Conservation (phyloP, 2,888 invertebrate genomes). For the Stictocephala bisonia region DNA sequence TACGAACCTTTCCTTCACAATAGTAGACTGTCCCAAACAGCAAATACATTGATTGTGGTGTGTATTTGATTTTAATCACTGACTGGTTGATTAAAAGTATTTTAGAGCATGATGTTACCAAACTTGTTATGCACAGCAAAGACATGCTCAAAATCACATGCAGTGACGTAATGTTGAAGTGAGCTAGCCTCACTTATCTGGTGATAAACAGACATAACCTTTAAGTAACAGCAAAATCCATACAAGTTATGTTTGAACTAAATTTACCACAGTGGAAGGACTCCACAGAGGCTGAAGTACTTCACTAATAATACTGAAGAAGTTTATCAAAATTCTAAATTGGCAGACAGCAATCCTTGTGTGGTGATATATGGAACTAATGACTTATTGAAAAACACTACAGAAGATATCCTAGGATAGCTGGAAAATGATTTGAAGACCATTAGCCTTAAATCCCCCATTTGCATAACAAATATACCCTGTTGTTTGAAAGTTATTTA, state of each 20-base stretch:
- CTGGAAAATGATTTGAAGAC: constrained; percentile 20
- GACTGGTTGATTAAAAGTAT: no score
- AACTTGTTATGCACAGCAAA: no score
- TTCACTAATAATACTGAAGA: not conserved
- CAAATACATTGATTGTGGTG: no score
- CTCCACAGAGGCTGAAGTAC: not conserved
- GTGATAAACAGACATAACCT: not conserved
- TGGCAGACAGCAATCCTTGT: constrained; percentile 12
- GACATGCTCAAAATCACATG: no score
- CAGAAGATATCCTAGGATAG: constrained; percentile 9
- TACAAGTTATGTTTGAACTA: not conserved
- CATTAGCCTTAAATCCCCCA: constrained; percentile 17
- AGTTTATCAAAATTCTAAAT: not conserved
- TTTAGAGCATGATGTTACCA: no score
- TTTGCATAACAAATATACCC: constrained; percentile 4
- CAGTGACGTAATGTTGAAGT: no score
- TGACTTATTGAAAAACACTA: constrained; percentile 21
- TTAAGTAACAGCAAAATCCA: not conserved
- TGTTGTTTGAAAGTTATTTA: no score
- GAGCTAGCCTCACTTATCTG: not conserved
- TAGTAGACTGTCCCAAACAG: no score
- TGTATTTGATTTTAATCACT: no score
- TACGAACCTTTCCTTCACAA: no score
- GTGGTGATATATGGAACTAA: constrained; percentile 17
- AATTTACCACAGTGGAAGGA: not conserved